phyloP scores from a whole-genome alignment of 2,797 vertebrate genomes.

The Hipposideros larvatus region DNA sequence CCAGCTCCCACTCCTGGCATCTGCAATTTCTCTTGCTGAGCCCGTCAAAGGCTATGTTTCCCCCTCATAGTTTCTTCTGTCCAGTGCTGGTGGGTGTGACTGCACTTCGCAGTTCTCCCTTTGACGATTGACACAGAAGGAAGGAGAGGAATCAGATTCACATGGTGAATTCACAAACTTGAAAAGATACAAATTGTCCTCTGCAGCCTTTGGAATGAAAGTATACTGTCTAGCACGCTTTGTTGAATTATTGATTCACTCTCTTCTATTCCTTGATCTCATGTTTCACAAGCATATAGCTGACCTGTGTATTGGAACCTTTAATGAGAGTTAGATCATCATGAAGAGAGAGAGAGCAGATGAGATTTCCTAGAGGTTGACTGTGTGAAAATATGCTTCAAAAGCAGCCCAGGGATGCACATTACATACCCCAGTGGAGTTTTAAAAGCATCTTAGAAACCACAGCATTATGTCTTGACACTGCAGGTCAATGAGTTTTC shows the following conservation, averaged over 20 bases:
- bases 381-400: constrained; percentile 3
- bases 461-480: neutral
- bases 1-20: fast-evolving
- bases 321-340: neutral
- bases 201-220: neutral
- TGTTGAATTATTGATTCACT: constrained; percentile 46
- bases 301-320: neutral
- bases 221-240: neutral
- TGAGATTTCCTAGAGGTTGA: neutral
- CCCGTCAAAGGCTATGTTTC: fast-evolving
- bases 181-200: neutral
- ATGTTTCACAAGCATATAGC: constrained; percentile 30
- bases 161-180: neutral
- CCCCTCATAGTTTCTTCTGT: fast-evolving
- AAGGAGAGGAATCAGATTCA: neutral
- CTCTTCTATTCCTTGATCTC: neutral
- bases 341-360: neutral
- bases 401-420: neutral
- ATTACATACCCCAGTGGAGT: neutral
- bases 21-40: fast-evolving
- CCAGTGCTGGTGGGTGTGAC: neutral
- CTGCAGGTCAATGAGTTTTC: neutral
- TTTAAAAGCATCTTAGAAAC: constrained; percentile 46
- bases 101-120: neutral
- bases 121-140: neutral